A percentile compares a stretch with the other conserved stretches of the same genome.
These are phyloP conservation scores for Corythoichthys haematopterus DNA, from an alignment of 2,113 vertebrate species.

Conservation along the genomic window DNA sequence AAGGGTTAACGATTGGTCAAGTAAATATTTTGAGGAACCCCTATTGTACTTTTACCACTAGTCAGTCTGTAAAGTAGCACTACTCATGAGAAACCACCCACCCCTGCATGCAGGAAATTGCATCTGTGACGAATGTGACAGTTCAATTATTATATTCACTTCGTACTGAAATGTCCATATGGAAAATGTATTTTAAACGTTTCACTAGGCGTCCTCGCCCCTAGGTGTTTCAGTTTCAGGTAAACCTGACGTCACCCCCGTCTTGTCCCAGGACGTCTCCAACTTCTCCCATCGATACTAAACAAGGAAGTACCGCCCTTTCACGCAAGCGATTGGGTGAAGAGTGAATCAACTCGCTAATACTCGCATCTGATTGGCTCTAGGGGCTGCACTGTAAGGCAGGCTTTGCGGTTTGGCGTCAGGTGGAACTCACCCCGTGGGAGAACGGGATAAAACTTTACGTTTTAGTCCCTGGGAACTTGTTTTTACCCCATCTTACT, in stretches of 20 bases:
- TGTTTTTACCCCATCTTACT: background rate
- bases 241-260: conserved; percentile 48
- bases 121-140: background rate
- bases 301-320: conserved; percentile 69
- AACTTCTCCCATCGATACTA: conserved; percentile 12
- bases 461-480: conserved; percentile 12
- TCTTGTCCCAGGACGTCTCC: conserved; percentile 37
- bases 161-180: background rate
- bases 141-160: background rate
- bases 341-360: background rate
- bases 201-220: background rate
- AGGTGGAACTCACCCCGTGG: conserved; percentile 71
- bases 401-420: conserved; percentile 60
- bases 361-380: conserved; percentile 41
- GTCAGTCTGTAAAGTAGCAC: background rate
- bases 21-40: too few species aligned
- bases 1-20: too few species aligned
- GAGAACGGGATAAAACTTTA: conserved; percentile 29
- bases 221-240: conserved; percentile 51
- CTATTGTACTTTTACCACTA: too few species aligned
- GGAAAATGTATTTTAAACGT: background rate
- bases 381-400: conserved; percentile 18
- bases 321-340: conserved; percentile 45
- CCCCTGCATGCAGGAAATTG: background rate
- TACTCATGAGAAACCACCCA: background rate